These are phyloP conservation scores for Tipula unca DNA, from an alignment of 2,888 invertebrate species.

Conservation along the genomic window DNA sequence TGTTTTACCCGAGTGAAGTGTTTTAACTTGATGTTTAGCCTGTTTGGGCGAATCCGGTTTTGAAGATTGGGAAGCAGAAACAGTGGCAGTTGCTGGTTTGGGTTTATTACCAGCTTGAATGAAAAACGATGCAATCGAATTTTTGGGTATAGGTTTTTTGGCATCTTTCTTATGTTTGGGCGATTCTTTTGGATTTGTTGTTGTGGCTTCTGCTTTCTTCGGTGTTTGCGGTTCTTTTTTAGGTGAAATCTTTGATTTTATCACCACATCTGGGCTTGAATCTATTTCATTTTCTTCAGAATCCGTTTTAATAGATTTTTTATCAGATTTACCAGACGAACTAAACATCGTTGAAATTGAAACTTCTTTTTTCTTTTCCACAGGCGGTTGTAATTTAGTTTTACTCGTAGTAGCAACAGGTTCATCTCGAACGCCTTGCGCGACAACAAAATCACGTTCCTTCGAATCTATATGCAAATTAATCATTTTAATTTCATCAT, in stretches of 20 bases:
- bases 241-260: neutral
- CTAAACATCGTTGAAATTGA: neutral
- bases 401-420: neutral
- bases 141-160: neutral
- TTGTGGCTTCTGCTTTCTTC: neutral
- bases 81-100: neutral
- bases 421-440: neutral
- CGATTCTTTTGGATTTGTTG: neutral
- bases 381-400: neutral
- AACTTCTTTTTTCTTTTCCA: neutral
- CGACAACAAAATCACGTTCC: neutral
- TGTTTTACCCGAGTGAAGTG: neutral
- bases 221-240: neutral
- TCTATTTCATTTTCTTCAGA: neutral
- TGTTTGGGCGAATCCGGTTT: neutral
- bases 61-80: neutral
- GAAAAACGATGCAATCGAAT: slow-evolving; percentile 14
- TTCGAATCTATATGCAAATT: neutral
- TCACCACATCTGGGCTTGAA: neutral
- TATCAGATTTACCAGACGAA: neutral
- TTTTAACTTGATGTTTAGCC: neutral
- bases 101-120: neutral
- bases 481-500: slow-evolving; percentile 18
- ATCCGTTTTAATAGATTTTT: neutral
- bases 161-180: neutral